Percentiles rank a stretch among this genome's conserved stretches.
These are phyloP conservation scores for Hydra vulgaris DNA, from an alignment of 30 jellyfish, hydroid and myxozoan species.

Conservation along the genomic window DNA sequence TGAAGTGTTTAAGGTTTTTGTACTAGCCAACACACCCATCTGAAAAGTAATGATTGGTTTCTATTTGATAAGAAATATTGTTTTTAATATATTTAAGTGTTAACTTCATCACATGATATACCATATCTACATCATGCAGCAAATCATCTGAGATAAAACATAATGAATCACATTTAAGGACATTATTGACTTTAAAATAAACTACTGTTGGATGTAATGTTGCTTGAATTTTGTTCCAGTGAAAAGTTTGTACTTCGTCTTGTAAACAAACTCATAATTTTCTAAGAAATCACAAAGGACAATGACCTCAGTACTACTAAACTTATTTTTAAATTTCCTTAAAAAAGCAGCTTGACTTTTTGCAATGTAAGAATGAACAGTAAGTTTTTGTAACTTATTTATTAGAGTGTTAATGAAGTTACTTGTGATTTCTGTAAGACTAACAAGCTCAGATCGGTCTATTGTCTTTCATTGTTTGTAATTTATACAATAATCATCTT, in stretches of 20 bases:
- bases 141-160: slow-evolving; percentile 57
- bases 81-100: not conserved
- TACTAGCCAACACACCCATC: slow-evolving; percentile 68
- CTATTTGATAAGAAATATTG: slow-evolving; percentile 1
- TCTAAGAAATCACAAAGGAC: slow-evolving; percentile 41
- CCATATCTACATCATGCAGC: slow-evolving; percentile 31
- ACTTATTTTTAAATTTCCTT: slow-evolving; percentile 20
- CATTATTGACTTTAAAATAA: slow-evolving; percentile 2
- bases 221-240: slow-evolving; percentile 37
- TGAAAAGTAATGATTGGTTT: slow-evolving; percentile 28
- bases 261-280: slow-evolving; percentile 42
- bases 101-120: slow-evolving; percentile 17
- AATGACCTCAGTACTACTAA: slow-evolving; percentile 30
- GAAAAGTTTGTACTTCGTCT: slow-evolving; percentile 46
- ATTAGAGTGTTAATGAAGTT: slow-evolving; percentile 29
- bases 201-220: slow-evolving; percentile 36
- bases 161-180: slow-evolving; percentile 14
- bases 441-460: slow-evolving; percentile 27
- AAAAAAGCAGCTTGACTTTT: slow-evolving; percentile 27
- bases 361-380: slow-evolving; percentile 55
- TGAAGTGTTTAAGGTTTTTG: slow-evolving; percentile 36
- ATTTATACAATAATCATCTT: slow-evolving; percentile 7
- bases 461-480: slow-evolving; percentile 24
- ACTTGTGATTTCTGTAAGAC: not conserved
- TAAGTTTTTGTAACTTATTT: slow-evolving; percentile 34